Conservation (phyloP, 2,797 vertebrate genomes). For the Sus cebifrons region DNA sequence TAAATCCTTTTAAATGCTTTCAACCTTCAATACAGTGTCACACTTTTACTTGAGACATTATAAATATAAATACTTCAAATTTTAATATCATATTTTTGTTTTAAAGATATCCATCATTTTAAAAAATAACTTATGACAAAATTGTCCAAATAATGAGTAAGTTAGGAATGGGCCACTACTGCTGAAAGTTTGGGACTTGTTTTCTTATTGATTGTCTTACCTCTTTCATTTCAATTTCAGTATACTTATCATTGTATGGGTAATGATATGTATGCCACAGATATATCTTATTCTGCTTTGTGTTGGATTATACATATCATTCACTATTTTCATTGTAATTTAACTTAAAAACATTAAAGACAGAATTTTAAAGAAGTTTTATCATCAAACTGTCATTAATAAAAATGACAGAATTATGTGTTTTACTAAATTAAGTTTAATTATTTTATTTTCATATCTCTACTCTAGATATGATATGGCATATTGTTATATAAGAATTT, state of each 20-base stretch:
- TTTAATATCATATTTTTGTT: neutral
- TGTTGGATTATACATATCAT: neutral
- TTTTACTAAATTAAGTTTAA: neutral
- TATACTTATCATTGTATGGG: neutral
- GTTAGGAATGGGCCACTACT: neutral
- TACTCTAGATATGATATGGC: neutral
- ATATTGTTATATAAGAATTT: neutral
- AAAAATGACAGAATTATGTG: neutral
- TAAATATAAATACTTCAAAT: neutral
- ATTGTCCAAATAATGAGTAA: neutral
- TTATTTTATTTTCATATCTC: neutral
- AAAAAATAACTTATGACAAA: neutral
- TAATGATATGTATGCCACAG: neutral
- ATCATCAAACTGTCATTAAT: neutral
- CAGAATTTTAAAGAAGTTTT: neutral
- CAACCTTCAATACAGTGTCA: neutral
- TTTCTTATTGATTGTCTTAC: neutral
- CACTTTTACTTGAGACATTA: neutral
- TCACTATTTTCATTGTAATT: neutral
- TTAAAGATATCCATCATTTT: neutral
- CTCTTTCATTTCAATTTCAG: neutral
- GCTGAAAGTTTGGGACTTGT: neutral
- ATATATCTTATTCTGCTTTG: neutral
- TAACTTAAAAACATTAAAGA: neutral
- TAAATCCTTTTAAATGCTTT: neutral